Base-by-base conservation (phyloP, 23 tunicate species). In the Ciona savignyi region DNA sequence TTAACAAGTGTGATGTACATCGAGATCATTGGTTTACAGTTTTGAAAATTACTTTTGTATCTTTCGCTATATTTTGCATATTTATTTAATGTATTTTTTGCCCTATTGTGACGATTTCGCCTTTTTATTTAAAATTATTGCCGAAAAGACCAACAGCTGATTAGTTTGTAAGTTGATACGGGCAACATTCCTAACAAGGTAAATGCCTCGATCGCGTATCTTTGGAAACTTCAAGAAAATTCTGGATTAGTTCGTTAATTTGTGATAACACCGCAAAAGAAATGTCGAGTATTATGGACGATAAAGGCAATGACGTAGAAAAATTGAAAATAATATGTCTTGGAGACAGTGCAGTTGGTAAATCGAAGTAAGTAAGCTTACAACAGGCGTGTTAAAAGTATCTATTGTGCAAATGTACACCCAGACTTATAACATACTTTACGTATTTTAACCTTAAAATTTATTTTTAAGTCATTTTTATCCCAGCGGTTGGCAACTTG, bases 321-420 rank as follows among this genome's bases (percentile, higher is more conserved):
- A 79, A 71, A 27, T 28, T 94, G 29, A 94, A 94, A 70, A 77
- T 94, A 25, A 94, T 94, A 32, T 87, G 94, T 35, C 85, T 87
- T 29, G 99, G 99, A 32, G 99, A 94, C 34, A 86, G 95, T 72
- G 99, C 99, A 32, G 99, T 94, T 30, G 99, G 99, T 64, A 94
- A 94, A 66, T 94, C 99, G 32, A 94, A 94, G 95, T 94, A 76
- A 75, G 87, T 56, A 42, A n/a, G n/a, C n/a, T n/a, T n/a, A n/a
- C n/a, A n/a, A n/a, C n/a, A n/a, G n/a, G n/a, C n/a, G n/a, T n/a
- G n/a, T n/a, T n/a, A n/a, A n/a, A n/a, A n/a, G n/a, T n/a, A n/a
- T n/a, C n/a, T n/a, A n/a, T n/a, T n/a, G n/a, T n/a, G n/a, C n/a
- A n/a, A n/a, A n/a, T n/a, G n/a, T n/a, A n/a, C n/a, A n/a, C n/a